Percentiles rank a stretch among this genome's conserved stretches.
These are phyloP conservation scores for Drosophila nigricruria DNA, from an alignment of 2,888 invertebrate species.

Conservation along the genomic window DNA sequence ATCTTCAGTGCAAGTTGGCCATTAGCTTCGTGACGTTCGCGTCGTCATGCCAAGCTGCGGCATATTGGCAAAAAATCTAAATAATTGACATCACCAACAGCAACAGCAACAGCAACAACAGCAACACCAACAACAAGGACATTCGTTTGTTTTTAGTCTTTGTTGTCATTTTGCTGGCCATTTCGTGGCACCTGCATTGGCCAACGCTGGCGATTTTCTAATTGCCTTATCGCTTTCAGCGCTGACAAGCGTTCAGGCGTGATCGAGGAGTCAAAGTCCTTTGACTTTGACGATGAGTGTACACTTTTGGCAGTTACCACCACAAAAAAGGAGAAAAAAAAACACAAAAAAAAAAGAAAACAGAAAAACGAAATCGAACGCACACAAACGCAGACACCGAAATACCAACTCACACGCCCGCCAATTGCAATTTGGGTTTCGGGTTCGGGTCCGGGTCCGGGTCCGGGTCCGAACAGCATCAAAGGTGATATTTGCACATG, in stretches of 20 bases:
- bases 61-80: constrained; percentile 62
- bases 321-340: not conserved
- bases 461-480: constrained; percentile 34
- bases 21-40: constrained; percentile 56
- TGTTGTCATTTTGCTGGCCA: constrained; percentile 24
- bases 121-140: constrained; percentile 7
- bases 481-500: constrained; percentile 60
- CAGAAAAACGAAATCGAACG: constrained; percentile 16
- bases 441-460: not conserved
- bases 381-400: constrained; percentile 19
- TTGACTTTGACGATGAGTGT: constrained; percentile 73
- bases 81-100: constrained; percentile 73
- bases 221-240: constrained; percentile 83
- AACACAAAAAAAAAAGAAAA: not conserved
- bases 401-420: constrained; percentile 13
- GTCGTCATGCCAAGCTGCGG: constrained; percentile 37
- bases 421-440: constrained; percentile 66
- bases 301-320: constrained; percentile 58
- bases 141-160: constrained; percentile 13
- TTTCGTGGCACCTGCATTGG: constrained; percentile 34
- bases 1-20: constrained; percentile 62
- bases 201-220: constrained; percentile 60
- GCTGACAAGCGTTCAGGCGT: constrained; percentile 67
- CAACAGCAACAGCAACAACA: constrained; percentile 8
- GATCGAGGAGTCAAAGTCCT: constrained; percentile 68